phyloP scores from a whole-genome alignment of 2,113 vertebrate genomes.

The Ivindomyrus marchei region DNA sequence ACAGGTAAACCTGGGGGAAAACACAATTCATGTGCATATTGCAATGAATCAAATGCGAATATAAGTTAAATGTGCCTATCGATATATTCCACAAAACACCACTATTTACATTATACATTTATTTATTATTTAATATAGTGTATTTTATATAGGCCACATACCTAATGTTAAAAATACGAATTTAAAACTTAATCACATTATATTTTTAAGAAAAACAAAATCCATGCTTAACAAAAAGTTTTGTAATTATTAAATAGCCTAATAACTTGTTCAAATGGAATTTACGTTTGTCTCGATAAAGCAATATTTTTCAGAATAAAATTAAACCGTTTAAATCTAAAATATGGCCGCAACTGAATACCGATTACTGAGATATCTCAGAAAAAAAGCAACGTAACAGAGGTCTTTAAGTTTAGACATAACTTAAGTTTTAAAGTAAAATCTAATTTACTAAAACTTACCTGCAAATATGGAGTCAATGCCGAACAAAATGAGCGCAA shows the following conservation, averaged over 20 bases:
- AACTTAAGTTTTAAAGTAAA: neutral
- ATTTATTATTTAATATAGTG: neutral
- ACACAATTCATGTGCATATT: no score
- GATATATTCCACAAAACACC: no score
- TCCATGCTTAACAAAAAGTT: neutral
- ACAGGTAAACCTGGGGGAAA: no score
- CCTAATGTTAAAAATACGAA: neutral
- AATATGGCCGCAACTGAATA: neutral
- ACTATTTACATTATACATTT: neutral
- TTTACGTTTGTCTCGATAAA: neutral
- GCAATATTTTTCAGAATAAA: neutral
- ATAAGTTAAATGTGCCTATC: no score
- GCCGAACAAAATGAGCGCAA: neutral
- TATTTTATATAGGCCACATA: neutral
- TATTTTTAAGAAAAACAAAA: neutral
- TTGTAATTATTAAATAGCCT: neutral
- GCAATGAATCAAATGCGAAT: no score
- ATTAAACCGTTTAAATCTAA: neutral
- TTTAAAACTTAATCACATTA: neutral
- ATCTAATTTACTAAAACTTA: neutral
- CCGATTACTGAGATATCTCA: neutral
- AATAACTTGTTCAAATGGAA: neutral
- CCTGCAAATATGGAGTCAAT: neutral
- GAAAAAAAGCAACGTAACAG: neutral
- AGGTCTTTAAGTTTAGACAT: neutral